Base-by-base conservation (phyloP, 2,888 invertebrate species). In the Thelaira solivaga region DNA sequence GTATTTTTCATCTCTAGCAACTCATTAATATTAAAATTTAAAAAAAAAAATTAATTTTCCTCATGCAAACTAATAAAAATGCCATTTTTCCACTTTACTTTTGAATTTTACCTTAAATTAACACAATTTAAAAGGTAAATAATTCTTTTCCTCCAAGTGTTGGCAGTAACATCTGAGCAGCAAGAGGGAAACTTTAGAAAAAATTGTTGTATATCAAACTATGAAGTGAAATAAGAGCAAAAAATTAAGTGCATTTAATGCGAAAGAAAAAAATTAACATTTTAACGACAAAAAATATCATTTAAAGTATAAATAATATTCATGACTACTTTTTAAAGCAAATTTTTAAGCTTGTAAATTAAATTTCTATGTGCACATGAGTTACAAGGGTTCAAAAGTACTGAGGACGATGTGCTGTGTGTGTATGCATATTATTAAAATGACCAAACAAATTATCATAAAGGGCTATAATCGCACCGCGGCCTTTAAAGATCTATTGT, bases 201-300 rank as follows among this genome's bases (percentile, higher is more conserved):
- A 49, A 68, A 75, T 22, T 69, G 67, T 69, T 69, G 31, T 43
- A 74, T 49, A 65, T 67, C 82, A 82, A 84, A 83, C 82, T 84
- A 81, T 71, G 80, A 74, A 72, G n/a, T 80, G 73, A 82, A 83
- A 82, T 82, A 80, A 80, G 39, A 43, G 64, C n/a, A n/a, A n/a
- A n/a, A 72, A 57, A 69, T 24, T 20, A 51, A 55, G 24, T 34
- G 53, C 57, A 57, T 34, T 47, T 29, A 57, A 47, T 68, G 47
- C 26, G 29, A 71, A 29, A 61, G 31, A n/a, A n/a, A n/a, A n/a
- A n/a, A n/a, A n/a, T n/a, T n/a, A n/a, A n/a, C n/a, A n/a, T n/a
- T n/a, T n/a, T n/a, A n/a, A n/a, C n/a, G n/a, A n/a, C n/a, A n/a
- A n/a, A n/a, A n/a, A n/a, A n/a, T n/a, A n/a, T n/a, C n/a, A n/a